Evolutionary conservation across 2,113 vertebrate species (phyloP).

Genomic region (Prionailurus bengalensis): DNA sequence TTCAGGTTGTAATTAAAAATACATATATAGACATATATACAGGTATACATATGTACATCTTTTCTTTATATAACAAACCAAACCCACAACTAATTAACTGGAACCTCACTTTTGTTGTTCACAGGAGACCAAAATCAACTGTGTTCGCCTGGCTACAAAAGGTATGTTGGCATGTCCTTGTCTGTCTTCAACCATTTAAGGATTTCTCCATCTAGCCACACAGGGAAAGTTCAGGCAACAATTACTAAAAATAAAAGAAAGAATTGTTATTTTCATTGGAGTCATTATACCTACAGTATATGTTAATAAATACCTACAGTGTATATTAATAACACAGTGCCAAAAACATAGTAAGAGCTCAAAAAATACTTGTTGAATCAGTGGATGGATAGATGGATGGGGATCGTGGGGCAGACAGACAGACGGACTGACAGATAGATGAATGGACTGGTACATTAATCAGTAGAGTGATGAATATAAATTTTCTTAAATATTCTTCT

Average conservation of each 20-base stretch:
- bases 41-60: not conserved
- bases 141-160: slow-evolving; percentile 97
- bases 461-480: not conserved
- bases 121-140: slow-evolving; percentile 99
- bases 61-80: slow-evolving; percentile 20
- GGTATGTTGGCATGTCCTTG: slow-evolving; percentile 90
- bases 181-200: slow-evolving; percentile 33
- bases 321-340: not conserved
- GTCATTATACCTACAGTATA: not conserved
- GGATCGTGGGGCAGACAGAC: not conserved
- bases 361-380: not conserved
- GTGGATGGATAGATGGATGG: not conserved
- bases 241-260: not conserved
- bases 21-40: not conserved
- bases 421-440: not conserved
- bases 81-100: slow-evolving; percentile 59
- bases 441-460: not conserved
- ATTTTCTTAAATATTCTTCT: slow-evolving; percentile 12
- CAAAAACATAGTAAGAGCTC: not conserved
- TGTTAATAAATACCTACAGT: not conserved
- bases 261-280: not conserved
- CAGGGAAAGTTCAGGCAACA: not conserved
- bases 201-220: not conserved
- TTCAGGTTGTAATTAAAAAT: slow-evolving; percentile 65
- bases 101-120: slow-evolving; percentile 82